phyloP scores from a whole-genome alignment of 2,888 invertebrate genomes.

The Seira sanloemensis region DNA sequence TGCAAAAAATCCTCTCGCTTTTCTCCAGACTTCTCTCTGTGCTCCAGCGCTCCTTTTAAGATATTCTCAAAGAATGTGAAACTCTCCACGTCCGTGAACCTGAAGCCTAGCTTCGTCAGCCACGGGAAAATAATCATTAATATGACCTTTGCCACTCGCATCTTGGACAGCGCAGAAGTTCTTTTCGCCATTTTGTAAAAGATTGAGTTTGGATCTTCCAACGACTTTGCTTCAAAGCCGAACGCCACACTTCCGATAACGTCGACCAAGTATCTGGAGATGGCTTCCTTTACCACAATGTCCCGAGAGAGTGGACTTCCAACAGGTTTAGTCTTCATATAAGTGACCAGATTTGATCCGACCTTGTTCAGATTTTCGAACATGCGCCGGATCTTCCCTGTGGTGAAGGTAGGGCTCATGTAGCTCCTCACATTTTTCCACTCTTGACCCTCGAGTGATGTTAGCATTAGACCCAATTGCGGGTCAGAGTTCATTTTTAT shows the following conservation, averaged over 20 bases:
- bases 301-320: conserved; percentile 17
- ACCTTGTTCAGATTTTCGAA: conserved; percentile 65
- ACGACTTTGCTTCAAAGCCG: conserved; percentile 74
- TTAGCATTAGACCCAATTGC: conserved; percentile 58
- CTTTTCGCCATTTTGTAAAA: conserved; percentile 74
- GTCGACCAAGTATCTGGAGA: conserved; percentile 73
- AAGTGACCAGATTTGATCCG: conserved; percentile 54
- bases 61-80: conserved; percentile 62
- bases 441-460: conserved; percentile 57
- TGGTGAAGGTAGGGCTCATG: conserved; percentile 69
- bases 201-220: conserved; percentile 75
- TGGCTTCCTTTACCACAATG: conserved; percentile 62
- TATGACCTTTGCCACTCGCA: conserved; percentile 29
- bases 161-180: conserved; percentile 31
- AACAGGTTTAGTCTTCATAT: conserved; percentile 51
- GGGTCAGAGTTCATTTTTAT: conserved; percentile 58
- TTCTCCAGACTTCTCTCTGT: conserved; percentile 39
- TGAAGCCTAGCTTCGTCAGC: conserved; percentile 42
- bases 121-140: conserved; percentile 23
- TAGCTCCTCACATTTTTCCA: conserved; percentile 67
- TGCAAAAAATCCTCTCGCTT: conserved; percentile 67
- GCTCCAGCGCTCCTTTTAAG: conserved; percentile 46
- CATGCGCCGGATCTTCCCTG: conserved; percentile 64
- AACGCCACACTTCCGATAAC: conserved; percentile 76
- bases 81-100: conserved; percentile 33